Base-by-base conservation (phyloP, 2,888 invertebrate genomes). In the Hedya salicella region DNA sequence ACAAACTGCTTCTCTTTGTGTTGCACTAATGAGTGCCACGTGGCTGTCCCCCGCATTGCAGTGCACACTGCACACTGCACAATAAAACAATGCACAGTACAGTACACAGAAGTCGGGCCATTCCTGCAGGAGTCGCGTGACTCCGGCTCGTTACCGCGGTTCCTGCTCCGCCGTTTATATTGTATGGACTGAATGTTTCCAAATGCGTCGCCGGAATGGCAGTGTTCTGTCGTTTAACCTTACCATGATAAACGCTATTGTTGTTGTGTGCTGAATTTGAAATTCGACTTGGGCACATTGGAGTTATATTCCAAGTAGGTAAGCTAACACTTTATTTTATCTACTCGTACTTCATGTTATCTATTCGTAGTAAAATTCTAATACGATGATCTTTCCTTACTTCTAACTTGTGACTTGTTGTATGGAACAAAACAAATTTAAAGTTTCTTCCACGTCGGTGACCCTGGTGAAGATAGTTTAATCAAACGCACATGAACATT, bases 31-130 rank as follows among this genome's bases (percentile, higher is more conserved):
- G 91, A 91, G 89, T 79, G 91, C 89, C 92, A 92, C 92, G 91
- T 92, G 91, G 88, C 90, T 79, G 82, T 87, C 89, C 87, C 90
- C 91, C 87, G 92, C 92, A 91, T 85, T 91, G 91, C 91, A 92
- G 91, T 90, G 91, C 87, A 91, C 92, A 91, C 84, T 91, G 91
- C 91, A 92, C 91, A 79, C 87, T 86, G 86, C 87, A 91, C 90
- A 91, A 91, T 90, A 91, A 91, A 90, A 91, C 91, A 91, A 91
- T 90, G 81, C 83, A 57, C 81, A 78, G 82, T 78, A 82, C 85
- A 87, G 84, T 87, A 50, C 64, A 46, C 59, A 46, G 65, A 32
- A 86, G 85, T 87, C 85, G 79, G 82, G 82, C 88, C 88, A 91
- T 90, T 88, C 86, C 87, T 84, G 74, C 82, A 88, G 88, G 87